Evolutionary conservation across 1,140 invertebrate genomes (phyloP).

Genomic region (Trachymyrmex cornetzi): DNA sequence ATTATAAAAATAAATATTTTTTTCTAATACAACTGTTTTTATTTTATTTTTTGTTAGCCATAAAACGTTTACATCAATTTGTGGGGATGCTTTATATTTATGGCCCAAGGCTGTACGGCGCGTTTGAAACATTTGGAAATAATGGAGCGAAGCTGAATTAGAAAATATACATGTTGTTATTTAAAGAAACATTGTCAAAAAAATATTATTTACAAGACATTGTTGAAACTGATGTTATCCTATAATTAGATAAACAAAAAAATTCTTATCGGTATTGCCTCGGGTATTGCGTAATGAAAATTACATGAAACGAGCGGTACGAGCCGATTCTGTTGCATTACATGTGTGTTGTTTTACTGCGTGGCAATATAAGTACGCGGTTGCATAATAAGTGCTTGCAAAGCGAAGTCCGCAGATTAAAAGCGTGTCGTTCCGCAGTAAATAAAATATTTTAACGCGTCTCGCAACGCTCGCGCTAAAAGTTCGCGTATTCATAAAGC

Average conservation of each 20-base stretch:
- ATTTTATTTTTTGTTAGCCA: too few relatives aligned
- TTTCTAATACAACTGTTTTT: too few relatives aligned
- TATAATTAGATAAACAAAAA: background rate
- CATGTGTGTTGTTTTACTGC: background rate
- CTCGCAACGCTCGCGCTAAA: background rate
- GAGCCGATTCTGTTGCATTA: background rate
- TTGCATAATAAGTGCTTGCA: slow-evolving; percentile 48
- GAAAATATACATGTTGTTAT: background rate
- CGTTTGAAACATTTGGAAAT: too few relatives aligned
- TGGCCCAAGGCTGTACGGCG: too few relatives aligned
- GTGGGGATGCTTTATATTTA: too few relatives aligned
- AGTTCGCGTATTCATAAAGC: background rate
- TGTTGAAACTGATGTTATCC: background rate
- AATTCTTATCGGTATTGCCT: background rate
- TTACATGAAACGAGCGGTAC: background rate
- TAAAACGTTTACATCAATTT: too few relatives aligned
- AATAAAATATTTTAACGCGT: slow-evolving; percentile 38
- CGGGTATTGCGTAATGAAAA: background rate
- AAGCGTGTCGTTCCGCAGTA: background rate
- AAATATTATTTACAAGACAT: background rate
- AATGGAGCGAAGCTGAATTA: background rate
- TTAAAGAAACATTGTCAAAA: background rate
- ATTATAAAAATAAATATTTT: too few relatives aligned
- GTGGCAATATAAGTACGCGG: background rate
- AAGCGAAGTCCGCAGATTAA: slow-evolving; percentile 10